phyloP scores from a whole-genome alignment of 2,888 invertebrate species.

The Apodemia hepburni region DNA sequence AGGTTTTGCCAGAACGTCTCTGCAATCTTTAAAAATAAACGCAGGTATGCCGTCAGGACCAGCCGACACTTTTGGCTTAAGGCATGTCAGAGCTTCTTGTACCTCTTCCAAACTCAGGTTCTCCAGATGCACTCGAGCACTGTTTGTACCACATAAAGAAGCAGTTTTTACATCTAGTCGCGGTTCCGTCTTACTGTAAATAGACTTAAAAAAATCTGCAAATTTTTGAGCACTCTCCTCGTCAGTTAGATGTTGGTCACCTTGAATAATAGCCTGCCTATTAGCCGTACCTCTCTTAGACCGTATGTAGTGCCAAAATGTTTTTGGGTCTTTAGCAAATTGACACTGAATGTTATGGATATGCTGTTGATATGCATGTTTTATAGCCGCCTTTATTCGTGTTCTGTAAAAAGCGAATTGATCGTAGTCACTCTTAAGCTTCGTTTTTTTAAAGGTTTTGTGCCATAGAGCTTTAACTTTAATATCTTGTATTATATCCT shows the following conservation, averaged over 20 bases:
- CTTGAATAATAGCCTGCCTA: background rate
- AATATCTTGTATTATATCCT: background rate
- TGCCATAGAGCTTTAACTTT: conserved; percentile 20
- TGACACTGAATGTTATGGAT: conserved; percentile 23
- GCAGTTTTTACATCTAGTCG: background rate
- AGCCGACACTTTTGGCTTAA: background rate
- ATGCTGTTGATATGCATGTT: conserved; percentile 22
- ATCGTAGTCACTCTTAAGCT: background rate
- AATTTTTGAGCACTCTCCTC: background rate
- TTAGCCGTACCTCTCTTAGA: background rate
- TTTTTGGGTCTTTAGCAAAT: background rate
- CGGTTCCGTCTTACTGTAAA: background rate
- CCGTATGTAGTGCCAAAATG: background rate
- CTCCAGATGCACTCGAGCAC: background rate
- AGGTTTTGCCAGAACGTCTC: background rate
- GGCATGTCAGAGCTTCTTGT: background rate
- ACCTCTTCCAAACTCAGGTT: background rate
- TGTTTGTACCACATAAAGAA: background rate
- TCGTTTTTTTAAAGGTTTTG: conserved; percentile 9
- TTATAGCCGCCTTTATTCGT: conserved; percentile 23
- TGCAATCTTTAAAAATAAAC: background rate
- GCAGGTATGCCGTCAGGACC: background rate
- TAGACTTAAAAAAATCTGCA: background rate
- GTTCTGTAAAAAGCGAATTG: background rate
- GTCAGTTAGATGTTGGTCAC: background rate